Evolutionary conservation across 2,797 vertebrate species (phyloP), one percentile per base, ranked within the genome.

Genomic region (Spatula versicolor): DNA sequence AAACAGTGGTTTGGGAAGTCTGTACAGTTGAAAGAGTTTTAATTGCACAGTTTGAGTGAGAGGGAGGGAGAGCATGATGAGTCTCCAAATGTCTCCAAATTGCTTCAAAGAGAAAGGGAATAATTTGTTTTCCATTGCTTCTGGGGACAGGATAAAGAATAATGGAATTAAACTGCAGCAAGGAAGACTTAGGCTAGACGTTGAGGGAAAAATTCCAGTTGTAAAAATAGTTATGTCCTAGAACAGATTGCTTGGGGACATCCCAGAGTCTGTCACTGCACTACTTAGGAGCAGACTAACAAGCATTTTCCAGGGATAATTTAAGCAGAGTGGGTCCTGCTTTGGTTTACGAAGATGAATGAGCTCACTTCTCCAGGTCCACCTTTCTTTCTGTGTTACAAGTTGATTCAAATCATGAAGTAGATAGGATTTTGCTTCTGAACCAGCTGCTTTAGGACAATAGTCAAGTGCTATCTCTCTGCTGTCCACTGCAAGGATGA

Each of bases 71-170:
- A 54, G 6, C 0, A 0, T 46, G 45, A n/a, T 33, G 50, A 56
- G 74, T 55, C 22, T 75, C 60, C 66, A 78, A 75, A 41, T 31
- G 73, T 41, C 80, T 90, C 74, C 74, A 50, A 31, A 75, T 76
- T 37, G 59, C 59, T 81, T 83, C 80, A 18, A 26, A 76, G 71
- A 73, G 46, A 81, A 86, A 86, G 35, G 74, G 23, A 84, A 79
- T 76, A 59, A 92, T 93, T 78, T 95, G 90, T 79, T 94, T 93
- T 55, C 81, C 63, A 7, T 73, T 59, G 88, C 83, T 93, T 25
- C 77, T 86, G 63, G 86, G 92, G 71, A 88, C 88, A 63, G 17
- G 67, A 45, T 48, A 68, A 91, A 86, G 89, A 87, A 48, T 63
- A 89, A 67, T 21, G 46, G 91, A 89, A 87, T 92, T 91, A 73